A percentile compares a stretch with the other conserved stretches of the same genome.
Evolutionary conservation across 1,140 invertebrate genomes (phyloP).

Genomic region (Uloborus diversus): DNA sequence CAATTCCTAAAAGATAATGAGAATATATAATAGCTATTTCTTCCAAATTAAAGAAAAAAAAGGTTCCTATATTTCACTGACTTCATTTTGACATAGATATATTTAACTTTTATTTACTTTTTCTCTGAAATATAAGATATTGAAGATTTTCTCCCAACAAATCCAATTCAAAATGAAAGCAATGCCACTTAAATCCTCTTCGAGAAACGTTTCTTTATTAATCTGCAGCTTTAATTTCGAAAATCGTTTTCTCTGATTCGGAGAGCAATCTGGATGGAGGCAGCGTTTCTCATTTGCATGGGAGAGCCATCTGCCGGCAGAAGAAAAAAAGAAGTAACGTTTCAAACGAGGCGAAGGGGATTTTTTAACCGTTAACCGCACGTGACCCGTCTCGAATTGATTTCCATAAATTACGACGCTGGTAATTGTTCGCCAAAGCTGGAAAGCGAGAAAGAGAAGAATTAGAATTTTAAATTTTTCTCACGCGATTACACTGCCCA

Average conservation of each 20-base stretch:
- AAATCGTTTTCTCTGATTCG: slow-evolving; percentile 23
- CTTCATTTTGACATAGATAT: too few relatives aligned
- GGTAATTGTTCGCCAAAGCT: slow-evolving; percentile 35
- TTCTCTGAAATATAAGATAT: too few relatives aligned
- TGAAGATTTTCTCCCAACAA: too few relatives aligned
- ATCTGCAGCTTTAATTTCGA: slow-evolving; percentile 47
- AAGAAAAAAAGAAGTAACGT: slow-evolving; percentile 48
- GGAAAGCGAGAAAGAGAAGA: slow-evolving; percentile 29
- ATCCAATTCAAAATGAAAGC: too few relatives aligned
- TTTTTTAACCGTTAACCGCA: slow-evolving; percentile 26
- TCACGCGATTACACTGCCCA: slow-evolving; percentile 21
- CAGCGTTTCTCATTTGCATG: slow-evolving; percentile 27
- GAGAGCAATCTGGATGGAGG: neutral
- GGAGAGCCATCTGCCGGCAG: slow-evolving; percentile 34
- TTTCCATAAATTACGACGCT: slow-evolving; percentile 50
- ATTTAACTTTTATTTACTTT: too few relatives aligned
- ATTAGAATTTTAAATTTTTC: slow-evolving; percentile 49
- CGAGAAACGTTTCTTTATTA: slow-evolving; percentile 24
- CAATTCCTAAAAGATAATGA: too few relatives aligned
- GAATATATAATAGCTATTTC: too few relatives aligned
- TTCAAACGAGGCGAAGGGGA: neutral
- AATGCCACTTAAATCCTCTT: slow-evolving; percentile 19
- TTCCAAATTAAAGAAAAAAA: too few relatives aligned
- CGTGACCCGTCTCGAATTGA: slow-evolving; percentile 49
- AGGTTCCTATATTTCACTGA: too few relatives aligned